A percentile compares a stretch with the other conserved stretches of the same genome.
phyloP scores from a whole-genome alignment of 2,888 invertebrate genomes.

The Epirrhoe tristata region DNA sequence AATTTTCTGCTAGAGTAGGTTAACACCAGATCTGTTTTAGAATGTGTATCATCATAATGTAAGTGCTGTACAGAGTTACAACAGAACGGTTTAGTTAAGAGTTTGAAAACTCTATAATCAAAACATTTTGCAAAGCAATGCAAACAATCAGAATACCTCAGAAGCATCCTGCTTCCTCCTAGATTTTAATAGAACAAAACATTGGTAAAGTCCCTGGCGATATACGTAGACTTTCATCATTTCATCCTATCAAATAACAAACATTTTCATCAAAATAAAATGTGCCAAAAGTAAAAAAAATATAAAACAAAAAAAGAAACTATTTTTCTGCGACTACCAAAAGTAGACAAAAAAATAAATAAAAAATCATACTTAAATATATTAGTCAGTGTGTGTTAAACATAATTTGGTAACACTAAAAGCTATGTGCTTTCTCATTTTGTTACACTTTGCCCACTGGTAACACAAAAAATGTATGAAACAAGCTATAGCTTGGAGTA shows the following conservation, averaged over 20 bases:
- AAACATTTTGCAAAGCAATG: slow-evolving; percentile 57
- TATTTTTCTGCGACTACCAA: slow-evolving; percentile 1
- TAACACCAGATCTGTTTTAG: slow-evolving; percentile 80
- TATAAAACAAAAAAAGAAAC: slow-evolving; percentile 19
- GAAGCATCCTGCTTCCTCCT: slow-evolving; percentile 74
- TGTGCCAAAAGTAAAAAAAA: slow-evolving; percentile 70
- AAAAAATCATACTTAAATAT: slow-evolving; percentile 15
- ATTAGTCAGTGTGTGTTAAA: background rate
- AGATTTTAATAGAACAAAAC: slow-evolving; percentile 62
- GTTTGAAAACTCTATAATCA: slow-evolving; percentile 34
- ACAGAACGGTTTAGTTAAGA: slow-evolving; percentile 49
- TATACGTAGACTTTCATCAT: slow-evolving; percentile 50
- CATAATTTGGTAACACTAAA: slow-evolving; percentile 10
- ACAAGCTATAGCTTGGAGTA: slow-evolving; percentile 28
- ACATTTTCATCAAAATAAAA: slow-evolving; percentile 49
- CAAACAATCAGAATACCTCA: slow-evolving; percentile 76
- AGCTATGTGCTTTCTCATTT: slow-evolving; percentile 5
- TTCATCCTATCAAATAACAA: slow-evolving; percentile 40
- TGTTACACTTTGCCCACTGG: slow-evolving; percentile 18
- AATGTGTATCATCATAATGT: slow-evolving; percentile 67
- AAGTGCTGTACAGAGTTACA: slow-evolving; percentile 63
- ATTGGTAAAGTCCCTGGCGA: slow-evolving; percentile 36
- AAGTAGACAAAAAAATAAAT: slow-evolving; percentile 12
- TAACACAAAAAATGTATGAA: slow-evolving; percentile 32
- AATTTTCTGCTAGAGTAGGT: slow-evolving; percentile 67